Evolutionary conservation across 2,888 invertebrate species (phyloP).

Genomic region (Drosophila suboccidentalis): DNA sequence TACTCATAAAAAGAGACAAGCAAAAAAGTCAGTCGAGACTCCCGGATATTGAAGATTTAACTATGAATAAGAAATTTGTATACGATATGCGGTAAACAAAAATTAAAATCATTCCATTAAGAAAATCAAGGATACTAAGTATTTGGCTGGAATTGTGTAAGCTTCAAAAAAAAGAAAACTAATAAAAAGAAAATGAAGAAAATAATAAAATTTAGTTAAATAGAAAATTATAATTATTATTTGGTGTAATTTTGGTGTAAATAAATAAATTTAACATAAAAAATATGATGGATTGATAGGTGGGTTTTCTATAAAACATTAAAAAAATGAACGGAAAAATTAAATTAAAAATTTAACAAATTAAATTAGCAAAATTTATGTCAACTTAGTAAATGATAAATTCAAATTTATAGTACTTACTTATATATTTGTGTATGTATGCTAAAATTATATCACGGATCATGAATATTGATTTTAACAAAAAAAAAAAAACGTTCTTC

Average conservation of each 20-base stretch:
- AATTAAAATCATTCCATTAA: slow-evolving; percentile 49
- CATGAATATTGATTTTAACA: slow-evolving; percentile 48
- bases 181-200: background rate
- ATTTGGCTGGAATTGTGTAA: slow-evolving; percentile 53
- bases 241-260: slow-evolving; percentile 70
- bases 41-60: slow-evolving; percentile 41
- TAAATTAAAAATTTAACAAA: slow-evolving; percentile 43
- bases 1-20: slow-evolving; percentile 11
- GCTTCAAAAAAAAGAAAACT: slow-evolving; percentile 10
- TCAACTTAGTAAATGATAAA: slow-evolving; percentile 80
- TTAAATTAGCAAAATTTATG: slow-evolving; percentile 77
- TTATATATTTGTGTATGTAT: slow-evolving; percentile 70
- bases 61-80: slow-evolving; percentile 64
- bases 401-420: slow-evolving; percentile 71
- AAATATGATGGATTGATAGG: slow-evolving; percentile 63
- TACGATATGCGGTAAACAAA: slow-evolving; percentile 71
- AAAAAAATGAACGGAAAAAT: slow-evolving; percentile 33
- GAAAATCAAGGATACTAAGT: slow-evolving; percentile 44
- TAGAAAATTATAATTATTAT: slow-evolving; percentile 61
- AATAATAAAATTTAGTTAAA: slow-evolving; percentile 47
- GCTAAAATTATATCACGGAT: slow-evolving; percentile 52
- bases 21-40: slow-evolving; percentile 40
- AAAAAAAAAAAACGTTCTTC: slow-evolving; percentile 27
- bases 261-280: slow-evolving; percentile 51
- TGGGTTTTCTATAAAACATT: slow-evolving; percentile 72